Evolutionary conservation across 2,888 invertebrate species (phyloP), one percentile per base, ranked within the genome.

Genomic region (Dyspetes luteomarginatus): DNA sequence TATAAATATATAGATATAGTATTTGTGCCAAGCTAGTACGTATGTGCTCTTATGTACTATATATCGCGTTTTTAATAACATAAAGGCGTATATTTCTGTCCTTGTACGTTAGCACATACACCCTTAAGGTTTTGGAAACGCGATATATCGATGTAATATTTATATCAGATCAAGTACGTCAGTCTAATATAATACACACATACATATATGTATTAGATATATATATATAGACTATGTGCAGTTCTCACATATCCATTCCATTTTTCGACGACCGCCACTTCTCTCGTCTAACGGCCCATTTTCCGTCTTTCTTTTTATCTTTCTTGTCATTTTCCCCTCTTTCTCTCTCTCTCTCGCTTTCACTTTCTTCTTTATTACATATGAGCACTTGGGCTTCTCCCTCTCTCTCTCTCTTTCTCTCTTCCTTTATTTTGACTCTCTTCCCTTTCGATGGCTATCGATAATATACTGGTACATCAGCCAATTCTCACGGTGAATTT

Each of bases 381-480:
- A 62, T 7, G 17, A 75, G 72, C 72, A 52, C 68, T 55, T 71
- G 26, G 30, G 24, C 58, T 68, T 17, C 30, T 9, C 52, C 26
- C 36, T 55, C 60, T 56, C 67, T n/a, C n/a, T n/a, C n/a, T 17
- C 41, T 15, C 60, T 45, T 45, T 50, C 65, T 58, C 71, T 50
- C 12, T 26, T 68, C 19, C 58, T 78, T 72, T 79, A 45, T 67
- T 75, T 78, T 64, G 36, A 75, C 82, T 78, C 74, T 71, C 65
- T 62, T 75, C 69, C 81, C 83, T 72, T 83, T 86, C 84, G 76
- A 82, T 69, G 69, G 45, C 69, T 58, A 72, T 72, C 72, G 72
- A 65, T 73, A 72, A 52, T 73, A 73, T 56, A 62, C 60, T 50
- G 72, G 50, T 28, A 60, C 50, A 60, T 30, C 30, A 30, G 60